These are phyloP conservation scores for Armadillidium nasatum DNA, from an alignment of 1,140 invertebrate genomes.

Conservation along the genomic window DNA sequence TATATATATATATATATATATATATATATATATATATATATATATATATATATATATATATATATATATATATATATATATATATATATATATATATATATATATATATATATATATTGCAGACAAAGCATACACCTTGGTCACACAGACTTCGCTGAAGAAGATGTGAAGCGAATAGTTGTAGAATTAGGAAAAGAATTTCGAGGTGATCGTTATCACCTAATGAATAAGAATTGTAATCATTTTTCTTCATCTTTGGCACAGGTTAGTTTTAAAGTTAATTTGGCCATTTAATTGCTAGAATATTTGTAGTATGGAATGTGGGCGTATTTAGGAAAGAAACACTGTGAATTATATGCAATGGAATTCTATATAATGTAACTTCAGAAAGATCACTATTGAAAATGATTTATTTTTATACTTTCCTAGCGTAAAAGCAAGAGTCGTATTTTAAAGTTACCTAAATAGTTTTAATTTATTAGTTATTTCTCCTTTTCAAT, in stretches of 20 bases:
- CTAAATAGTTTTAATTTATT: too few species aligned
- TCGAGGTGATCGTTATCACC: constrained; percentile 92
- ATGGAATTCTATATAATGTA: too few species aligned
- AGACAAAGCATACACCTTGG: constrained; percentile 94
- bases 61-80: background rate
- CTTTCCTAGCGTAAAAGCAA: too few species aligned
- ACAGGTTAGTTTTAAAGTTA: constrained; percentile 59
- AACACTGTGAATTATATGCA: too few species aligned
- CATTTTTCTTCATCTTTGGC: constrained; percentile 91
- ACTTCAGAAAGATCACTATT: too few species aligned
- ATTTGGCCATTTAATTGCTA: too few species aligned
- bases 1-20: constrained; percentile 85
- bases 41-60: constrained; percentile 13
- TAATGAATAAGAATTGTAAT: constrained; percentile 99
- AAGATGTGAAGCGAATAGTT: constrained; percentile 86
- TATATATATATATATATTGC: constrained; percentile 9
- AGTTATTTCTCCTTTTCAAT: too few species aligned
- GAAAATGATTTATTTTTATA: too few species aligned
- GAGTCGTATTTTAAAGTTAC: too few species aligned
- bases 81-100: constrained; percentile 4
- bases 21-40: constrained; percentile 18
- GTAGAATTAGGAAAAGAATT: constrained; percentile 93
- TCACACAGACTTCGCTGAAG: constrained; percentile 94
- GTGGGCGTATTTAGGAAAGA: too few species aligned
- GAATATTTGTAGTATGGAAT: too few species aligned